Evolutionary conservation across 2,797 vertebrate genomes (phyloP), one percentile per base, ranked within the genome.

Genomic region (Melanotaenia maccullochi): DNA sequence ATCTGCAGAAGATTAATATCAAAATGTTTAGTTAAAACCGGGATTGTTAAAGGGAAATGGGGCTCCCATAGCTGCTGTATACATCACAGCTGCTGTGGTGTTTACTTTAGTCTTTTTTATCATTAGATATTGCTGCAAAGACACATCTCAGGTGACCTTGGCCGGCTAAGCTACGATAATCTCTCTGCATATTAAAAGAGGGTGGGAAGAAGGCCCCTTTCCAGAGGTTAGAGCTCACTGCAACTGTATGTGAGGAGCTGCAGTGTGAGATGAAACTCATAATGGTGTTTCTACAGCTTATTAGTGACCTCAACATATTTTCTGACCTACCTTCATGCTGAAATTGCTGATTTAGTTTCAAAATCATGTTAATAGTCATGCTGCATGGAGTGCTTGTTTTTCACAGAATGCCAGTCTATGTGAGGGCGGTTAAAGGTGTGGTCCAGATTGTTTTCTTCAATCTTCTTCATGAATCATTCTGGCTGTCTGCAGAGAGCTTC

Each of bases 81-180:
- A 5, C 22, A 6, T 9, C 44, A 16, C 49, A 33, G 62, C 54
- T 25, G 55, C 33, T 54, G 51, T 12, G 8, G n/a, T 52, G 51
- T 52, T 52, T 52, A 52, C 49, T 51, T 51, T 32, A 66, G 36
- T 42, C 24, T 30, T 28, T 38, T 9, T 38, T 33, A 56, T 63
- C 63, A 68, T 75, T 64, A 61, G 24, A 71, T 75, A 64, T 49
- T 66, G 24, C 57, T 64, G 73, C 59, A 78, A 75, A 81, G 86
- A 84, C 79, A 83, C 86, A 79, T 85, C 79, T 73, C 86, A 67
- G 81, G 69, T 80, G 60, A 73, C 72, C 61, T 57, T 66, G 72
- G 75, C 74, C 76, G 58, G 74, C 81, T 89, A 82, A 91, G 65
- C 83, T 85, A 70, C 75, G 73, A 81, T 90, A 86, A 93, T 92